Evolutionary conservation across 1,140 invertebrate species (phyloP).

Genomic region (Varroa destructor): DNA sequence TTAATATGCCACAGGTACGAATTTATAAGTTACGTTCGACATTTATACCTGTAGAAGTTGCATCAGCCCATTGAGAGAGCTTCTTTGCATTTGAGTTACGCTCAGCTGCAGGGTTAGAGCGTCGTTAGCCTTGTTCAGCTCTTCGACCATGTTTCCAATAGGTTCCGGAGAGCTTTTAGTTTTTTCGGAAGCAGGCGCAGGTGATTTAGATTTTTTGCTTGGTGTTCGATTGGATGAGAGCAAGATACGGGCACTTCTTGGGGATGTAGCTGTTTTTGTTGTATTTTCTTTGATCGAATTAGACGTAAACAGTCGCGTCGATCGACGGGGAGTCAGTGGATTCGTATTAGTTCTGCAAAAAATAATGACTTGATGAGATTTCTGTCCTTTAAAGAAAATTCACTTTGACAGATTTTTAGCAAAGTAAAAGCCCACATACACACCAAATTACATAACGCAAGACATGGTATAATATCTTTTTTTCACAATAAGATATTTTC

Average conservation of each 20-base stretch:
- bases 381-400: too few relatives aligned
- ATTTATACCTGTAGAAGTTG: neutral
- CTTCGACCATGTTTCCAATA: neutral
- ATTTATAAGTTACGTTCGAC: too few relatives aligned
- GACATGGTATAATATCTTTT: too few relatives aligned
- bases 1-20: too few relatives aligned
- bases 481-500: too few relatives aligned
- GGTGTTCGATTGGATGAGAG: slow-evolving; percentile 12
- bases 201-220: slow-evolving; percentile 5
- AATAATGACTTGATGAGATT: too few relatives aligned
- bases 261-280: neutral
- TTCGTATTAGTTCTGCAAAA: slow-evolving; percentile 17
- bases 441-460: too few relatives aligned
- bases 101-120: slow-evolving; percentile 20
- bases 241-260: slow-evolving; percentile 8
- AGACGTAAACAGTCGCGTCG: slow-evolving; percentile 15
- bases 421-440: too few relatives aligned
- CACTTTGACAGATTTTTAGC: too few relatives aligned
- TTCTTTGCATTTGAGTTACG: slow-evolving; percentile 8
- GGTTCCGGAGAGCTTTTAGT: neutral
- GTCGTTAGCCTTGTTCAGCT: slow-evolving; percentile 26
- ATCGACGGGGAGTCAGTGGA: slow-evolving; percentile 18
- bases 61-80: slow-evolving; percentile 26
- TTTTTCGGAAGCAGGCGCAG: neutral
- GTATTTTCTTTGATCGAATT: slow-evolving; percentile 21